Percentiles rank a stretch among this genome's conserved stretches.
Conservation (phyloP, 1,140 invertebrate species). For the Doryteuthis pealeii region DNA sequence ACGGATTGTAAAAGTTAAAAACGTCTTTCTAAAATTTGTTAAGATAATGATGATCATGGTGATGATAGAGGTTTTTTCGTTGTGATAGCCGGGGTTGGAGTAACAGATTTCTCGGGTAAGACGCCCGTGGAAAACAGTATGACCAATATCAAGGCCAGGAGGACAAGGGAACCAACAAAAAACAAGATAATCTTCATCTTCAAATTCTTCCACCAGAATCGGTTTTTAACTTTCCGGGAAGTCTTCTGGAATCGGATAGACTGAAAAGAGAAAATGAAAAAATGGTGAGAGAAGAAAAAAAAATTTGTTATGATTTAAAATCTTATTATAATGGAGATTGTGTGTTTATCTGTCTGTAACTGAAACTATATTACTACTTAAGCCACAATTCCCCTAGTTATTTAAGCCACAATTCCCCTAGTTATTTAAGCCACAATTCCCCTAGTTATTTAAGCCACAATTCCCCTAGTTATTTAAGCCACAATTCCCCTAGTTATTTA, state of each 20-base stretch:
- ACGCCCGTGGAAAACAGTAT: slow-evolving; percentile 49
- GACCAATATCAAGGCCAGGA: slow-evolving; percentile 51
- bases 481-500: too few relatives aligned
- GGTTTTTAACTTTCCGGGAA: slow-evolving; percentile 46
- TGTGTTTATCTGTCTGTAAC: too few relatives aligned
- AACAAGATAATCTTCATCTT: slow-evolving; percentile 57
- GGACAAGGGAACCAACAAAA: slow-evolving; percentile 39
- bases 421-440: too few relatives aligned
- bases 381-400: too few relatives aligned
- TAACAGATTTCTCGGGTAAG: slow-evolving; percentile 20
- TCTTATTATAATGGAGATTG: too few relatives aligned
- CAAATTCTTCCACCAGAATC: slow-evolving; percentile 59
- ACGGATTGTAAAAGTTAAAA: not conserved
- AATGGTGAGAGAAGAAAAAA: too few relatives aligned
- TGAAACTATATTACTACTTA: too few relatives aligned
- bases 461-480: too few relatives aligned
- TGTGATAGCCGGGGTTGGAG: not conserved
- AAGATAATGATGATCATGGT: not conserved
- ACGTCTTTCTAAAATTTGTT: not conserved
- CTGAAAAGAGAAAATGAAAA: slow-evolving; percentile 37
- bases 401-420: too few relatives aligned
- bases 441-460: too few relatives aligned
- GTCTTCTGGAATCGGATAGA: slow-evolving; percentile 54
- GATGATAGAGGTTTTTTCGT: not conserved
- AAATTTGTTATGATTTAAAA: too few relatives aligned